A percentile compares a stretch with the other conserved stretches of the same genome.
These are phyloP conservation scores for Drosophila kuntzei DNA, from an alignment of 2,888 invertebrate species.

Conservation along the genomic window DNA sequence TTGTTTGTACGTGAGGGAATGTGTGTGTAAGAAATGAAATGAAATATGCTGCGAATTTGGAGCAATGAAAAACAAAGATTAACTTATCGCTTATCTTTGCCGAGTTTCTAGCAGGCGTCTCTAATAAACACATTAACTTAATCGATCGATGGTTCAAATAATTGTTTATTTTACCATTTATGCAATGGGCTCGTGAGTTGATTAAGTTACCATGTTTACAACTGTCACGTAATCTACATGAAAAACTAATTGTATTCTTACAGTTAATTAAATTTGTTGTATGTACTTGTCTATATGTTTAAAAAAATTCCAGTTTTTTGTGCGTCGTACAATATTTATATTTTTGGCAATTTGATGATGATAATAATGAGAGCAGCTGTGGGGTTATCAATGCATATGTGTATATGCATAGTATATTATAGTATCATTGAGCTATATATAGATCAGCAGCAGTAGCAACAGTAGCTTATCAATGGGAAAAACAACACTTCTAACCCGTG, in stretches of 20 bases:
- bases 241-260: background rate
- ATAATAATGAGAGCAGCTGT: constrained; percentile 35
- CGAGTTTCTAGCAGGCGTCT: constrained; percentile 11
- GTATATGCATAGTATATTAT: constrained; percentile 23
- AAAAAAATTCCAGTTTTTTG: constrained; percentile 5
- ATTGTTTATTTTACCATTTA: constrained; percentile 29
- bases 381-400: constrained; percentile 52
- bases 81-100: constrained; percentile 3
- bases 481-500: constrained; percentile 32
- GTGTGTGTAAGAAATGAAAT: constrained; percentile 8
- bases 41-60: constrained; percentile 1
- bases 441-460: constrained; percentile 17
- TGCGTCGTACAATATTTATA: constrained; percentile 1
- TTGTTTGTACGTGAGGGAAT: constrained; percentile 4
- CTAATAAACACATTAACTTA: constrained; percentile 14
- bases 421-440: constrained; percentile 27
- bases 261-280: background rate
- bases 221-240: constrained; percentile 22
- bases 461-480: constrained; percentile 46
- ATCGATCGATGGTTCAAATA: constrained; percentile 23
- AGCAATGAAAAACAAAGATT: constrained; percentile 1
- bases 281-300: background rate
- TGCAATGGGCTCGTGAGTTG: constrained; percentile 19
- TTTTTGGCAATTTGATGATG: constrained; percentile 39
- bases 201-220: constrained; percentile 16